phyloP scores from a whole-genome alignment of 2,888 invertebrate genomes.

The Alentia gelatinosa region DNA sequence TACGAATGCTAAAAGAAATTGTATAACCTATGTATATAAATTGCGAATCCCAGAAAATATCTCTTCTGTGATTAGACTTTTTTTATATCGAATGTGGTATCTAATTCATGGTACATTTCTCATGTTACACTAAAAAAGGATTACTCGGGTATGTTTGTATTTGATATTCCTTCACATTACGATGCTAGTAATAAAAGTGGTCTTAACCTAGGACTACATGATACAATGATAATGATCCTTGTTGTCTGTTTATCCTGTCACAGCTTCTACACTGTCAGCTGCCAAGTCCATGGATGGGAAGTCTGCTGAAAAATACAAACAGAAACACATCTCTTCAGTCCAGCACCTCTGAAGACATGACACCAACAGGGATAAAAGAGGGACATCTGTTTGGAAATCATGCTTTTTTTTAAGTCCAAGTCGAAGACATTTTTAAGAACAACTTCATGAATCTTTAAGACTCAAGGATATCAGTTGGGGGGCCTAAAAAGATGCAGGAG shows the following conservation, averaged over 20 bases:
- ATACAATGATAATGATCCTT: neutral
- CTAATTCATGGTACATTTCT: neutral
- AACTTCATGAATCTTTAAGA: too few relatives aligned
- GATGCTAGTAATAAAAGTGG: neutral
- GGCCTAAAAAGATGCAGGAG: too few relatives aligned
- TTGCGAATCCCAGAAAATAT: neutral
- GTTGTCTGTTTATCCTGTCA: neutral
- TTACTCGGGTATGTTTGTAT: neutral
- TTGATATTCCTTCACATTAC: neutral
- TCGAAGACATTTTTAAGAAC: too few relatives aligned
- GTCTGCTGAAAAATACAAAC: neutral
- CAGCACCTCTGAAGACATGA: too few relatives aligned
- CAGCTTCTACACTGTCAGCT: slow-evolving; percentile 45
- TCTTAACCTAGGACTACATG: neutral
- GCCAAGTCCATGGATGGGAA: slow-evolving; percentile 34
- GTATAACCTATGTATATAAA: neutral
- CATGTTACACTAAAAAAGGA: neutral
- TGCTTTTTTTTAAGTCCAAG: too few relatives aligned
- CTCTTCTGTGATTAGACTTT: neutral
- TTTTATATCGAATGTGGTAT: neutral
- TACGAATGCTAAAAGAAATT: neutral
- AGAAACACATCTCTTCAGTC: too few relatives aligned
- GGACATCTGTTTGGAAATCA: too few relatives aligned
- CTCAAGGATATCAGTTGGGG: too few relatives aligned
- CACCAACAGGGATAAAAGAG: too few relatives aligned